Base-by-base conservation (phyloP, 2,888 invertebrate species). In the Zaprionus obscuricornis region DNA sequence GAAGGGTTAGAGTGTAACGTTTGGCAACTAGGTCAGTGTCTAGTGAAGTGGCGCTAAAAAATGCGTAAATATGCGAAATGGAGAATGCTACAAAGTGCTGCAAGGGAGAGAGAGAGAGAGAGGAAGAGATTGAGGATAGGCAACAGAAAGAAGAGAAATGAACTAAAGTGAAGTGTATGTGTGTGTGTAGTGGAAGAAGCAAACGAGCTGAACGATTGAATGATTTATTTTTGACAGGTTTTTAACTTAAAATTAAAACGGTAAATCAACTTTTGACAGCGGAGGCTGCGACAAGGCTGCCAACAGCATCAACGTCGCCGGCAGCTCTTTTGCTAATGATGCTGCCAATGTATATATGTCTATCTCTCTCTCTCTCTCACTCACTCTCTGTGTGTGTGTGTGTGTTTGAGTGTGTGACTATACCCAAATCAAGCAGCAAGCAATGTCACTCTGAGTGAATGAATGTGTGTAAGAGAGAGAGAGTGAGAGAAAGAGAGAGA, bases 231-330 rank as follows among this genome's bases (percentile, higher is more conserved):
- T 88, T 88, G 88, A 88, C 88, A 88, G 85, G 77, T 88, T 88
- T 88, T 88, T 86, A 88, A 88, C 88, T 88, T 88, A 87, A 88
- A 88, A 88, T 88, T 88, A 88, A 88, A 88, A 85, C 88, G 71
- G 86, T 88, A 88, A 88, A 88, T 88, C 88, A 88, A 88, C 73
- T 88, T 86, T 79, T 79, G 85, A 78, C 85, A 82, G 85, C 83
- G 56, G 83, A 85, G 72, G 75, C 74, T 72, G 79, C 79, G 75
- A 74, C 76, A 79, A 74, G 73, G 79, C 85, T 72, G 85, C 83
- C 83, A 85, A 67, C 77, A 54, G 26, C 62, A 74, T 10, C 65
- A 47, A 46, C 74, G 66, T 52, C 73, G 52, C 57, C 74, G 59
- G 58, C 66, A 43, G 77, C 78, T 85, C 72, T 78, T 81, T 85